These are phyloP conservation scores for Pipra filicauda DNA, from an alignment of 2,113 vertebrate species.

Conservation along the genomic window DNA sequence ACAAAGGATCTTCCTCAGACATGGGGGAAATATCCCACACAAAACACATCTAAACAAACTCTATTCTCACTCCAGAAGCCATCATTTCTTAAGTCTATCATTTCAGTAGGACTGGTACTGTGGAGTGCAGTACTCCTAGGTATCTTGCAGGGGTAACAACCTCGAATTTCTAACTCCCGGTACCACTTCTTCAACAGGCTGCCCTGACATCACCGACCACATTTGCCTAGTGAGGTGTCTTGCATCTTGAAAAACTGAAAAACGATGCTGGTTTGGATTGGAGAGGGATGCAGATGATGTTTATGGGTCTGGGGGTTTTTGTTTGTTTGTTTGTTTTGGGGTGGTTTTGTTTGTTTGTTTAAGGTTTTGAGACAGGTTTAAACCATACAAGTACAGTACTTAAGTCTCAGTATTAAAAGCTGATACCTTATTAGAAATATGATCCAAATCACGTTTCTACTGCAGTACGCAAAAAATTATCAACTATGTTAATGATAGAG, in stretches of 20 bases:
- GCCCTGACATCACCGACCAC: background rate
- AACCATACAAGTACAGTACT: background rate
- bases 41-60: background rate
- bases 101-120: background rate
- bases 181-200: background rate
- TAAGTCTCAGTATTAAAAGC: background rate
- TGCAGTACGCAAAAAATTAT: background rate
- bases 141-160: background rate
- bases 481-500: background rate
- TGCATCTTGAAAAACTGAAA: background rate
- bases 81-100: background rate
- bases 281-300: fast-evolving
- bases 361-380: background rate
- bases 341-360: background rate
- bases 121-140: background rate
- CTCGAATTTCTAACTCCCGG: background rate
- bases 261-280: background rate
- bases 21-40: background rate
- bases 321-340: background rate
- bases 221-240: background rate
- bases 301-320: background rate
- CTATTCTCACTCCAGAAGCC: background rate
- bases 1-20: background rate
- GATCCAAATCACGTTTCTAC: background rate
- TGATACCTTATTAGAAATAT: background rate